Base-by-base conservation (phyloP, 2,113 vertebrate genomes). In the Gnathonemus echidnorhynchus region DNA sequence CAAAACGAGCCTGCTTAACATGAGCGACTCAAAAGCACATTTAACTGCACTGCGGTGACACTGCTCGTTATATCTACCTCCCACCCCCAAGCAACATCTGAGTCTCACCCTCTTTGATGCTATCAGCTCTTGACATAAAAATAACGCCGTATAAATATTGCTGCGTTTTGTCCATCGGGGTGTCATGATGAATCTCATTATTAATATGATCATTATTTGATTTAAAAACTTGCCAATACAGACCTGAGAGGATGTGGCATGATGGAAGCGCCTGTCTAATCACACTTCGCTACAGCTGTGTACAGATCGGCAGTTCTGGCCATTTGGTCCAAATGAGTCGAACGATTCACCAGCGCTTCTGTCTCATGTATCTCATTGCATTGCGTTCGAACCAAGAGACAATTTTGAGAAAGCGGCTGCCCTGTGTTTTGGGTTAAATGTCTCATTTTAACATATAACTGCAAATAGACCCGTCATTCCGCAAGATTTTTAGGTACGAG, bases 31-130 rank as follows among this genome's bases (percentile, higher is more conserved):
- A 58, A 24, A 19, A 35, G 53, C 24, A 70, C 66, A 84, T 89
- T 85, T n/a, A 39, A 74, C 45, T 56, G 27, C 27, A 89, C n/a
- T 88, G 31, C 87, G n/a, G 83, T 85, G 45, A 85, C 83, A 85
- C 83, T 85, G 19, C 24, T 85, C 45, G 39, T 85, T 85, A 46
- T 85, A 45, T 10, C 39, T 9, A n/a, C 45, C 42, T 21, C 83
- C 83, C 45, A 85, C 83, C 39, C 80, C 39, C 42, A 45, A 85
- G 83, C 39, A 85, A 85, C 19, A 85, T 46, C 83, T 46, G 39
- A 85, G 83, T 48, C 83, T 48, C 21, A 48, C 42, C 24, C 83
- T 42, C 21, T 48, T 21, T 24, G 83, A 45, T 6, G 39, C 74
- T 70, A 53, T 48, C 31, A 52, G 6, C 48, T 31, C 8, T 4